Conservation (phyloP, 2,113 vertebrate species). For the Chloroceryle aenea region DNA sequence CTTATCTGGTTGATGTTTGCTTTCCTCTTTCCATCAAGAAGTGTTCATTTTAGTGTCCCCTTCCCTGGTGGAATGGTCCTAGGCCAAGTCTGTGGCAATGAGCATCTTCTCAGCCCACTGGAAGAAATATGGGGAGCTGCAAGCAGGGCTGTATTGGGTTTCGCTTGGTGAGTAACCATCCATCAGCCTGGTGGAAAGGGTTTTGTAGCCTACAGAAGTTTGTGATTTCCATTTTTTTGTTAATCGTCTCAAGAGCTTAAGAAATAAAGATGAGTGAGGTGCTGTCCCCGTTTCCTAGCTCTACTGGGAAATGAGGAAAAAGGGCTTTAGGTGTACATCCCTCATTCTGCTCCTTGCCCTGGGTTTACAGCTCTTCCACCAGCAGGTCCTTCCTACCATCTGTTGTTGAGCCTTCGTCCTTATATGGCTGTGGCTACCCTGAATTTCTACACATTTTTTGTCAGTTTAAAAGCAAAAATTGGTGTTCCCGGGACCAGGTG, state of each 20-base stretch:
- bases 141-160: background rate
- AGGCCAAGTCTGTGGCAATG: background rate
- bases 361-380: background rate
- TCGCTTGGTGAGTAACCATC: background rate
- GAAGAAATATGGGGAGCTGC: background rate
- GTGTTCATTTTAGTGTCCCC: background rate
- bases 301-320: background rate
- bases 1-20: background rate
- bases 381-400: background rate
- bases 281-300: background rate
- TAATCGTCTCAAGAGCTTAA: background rate
- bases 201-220: background rate
- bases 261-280: background rate
- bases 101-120: background rate
- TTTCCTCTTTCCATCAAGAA: background rate
- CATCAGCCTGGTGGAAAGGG: background rate
- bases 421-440: fast-evolving
- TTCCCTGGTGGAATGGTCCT: background rate
- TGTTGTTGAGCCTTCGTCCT: background rate
- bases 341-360: background rate
- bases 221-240: background rate
- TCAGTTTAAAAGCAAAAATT: background rate
- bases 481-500: background rate
- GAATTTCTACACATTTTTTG: background rate
- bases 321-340: background rate